Percentiles rank a stretch among this genome's conserved stretches.
These are phyloP conservation scores for Ricordea florida DNA, from an alignment of 92 coral and sea anemone species.

Conservation along the genomic window DNA sequence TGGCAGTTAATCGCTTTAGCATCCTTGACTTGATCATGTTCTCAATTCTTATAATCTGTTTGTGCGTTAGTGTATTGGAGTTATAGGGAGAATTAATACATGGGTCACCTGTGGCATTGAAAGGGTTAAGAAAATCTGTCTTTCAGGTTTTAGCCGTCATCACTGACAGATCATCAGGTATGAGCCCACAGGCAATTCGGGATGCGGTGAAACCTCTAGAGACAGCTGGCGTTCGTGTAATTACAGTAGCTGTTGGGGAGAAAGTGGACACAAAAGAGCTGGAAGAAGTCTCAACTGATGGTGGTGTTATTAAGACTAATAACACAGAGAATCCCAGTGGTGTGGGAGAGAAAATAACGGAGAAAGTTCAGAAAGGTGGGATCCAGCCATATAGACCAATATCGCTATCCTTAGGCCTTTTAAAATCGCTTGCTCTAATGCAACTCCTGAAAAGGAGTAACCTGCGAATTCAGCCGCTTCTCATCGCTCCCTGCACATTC, in stretches of 20 bases:
- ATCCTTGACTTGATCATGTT: too few relatives aligned
- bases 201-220: conserved; percentile 60
- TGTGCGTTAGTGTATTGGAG: too few relatives aligned
- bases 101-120: too few relatives aligned
- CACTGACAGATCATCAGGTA: conserved; percentile 66
- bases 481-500: too few relatives aligned
- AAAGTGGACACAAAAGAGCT: conserved; percentile 48
- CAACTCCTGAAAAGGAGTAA: too few relatives aligned
- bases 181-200: conserved; percentile 50
- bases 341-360: conserved; percentile 62
- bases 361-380: conserved; percentile 59
- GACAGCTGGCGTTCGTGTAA: conserved; percentile 61
- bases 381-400: too few relatives aligned
- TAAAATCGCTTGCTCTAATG: too few relatives aligned
- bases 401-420: too few relatives aligned
- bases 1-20: too few relatives aligned
- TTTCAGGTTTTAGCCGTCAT: conserved; percentile 68
- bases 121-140: background rate
- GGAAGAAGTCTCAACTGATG: conserved; percentile 22
- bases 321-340: conserved; percentile 23
- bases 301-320: conserved; percentile 45
- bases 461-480: too few relatives aligned
- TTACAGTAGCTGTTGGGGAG: conserved; percentile 82
- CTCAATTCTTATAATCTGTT: too few relatives aligned
- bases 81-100: too few relatives aligned